Evolutionary conservation across 1,140 invertebrate species (phyloP).

Genomic region (Brachionus paranguensis): DNA sequence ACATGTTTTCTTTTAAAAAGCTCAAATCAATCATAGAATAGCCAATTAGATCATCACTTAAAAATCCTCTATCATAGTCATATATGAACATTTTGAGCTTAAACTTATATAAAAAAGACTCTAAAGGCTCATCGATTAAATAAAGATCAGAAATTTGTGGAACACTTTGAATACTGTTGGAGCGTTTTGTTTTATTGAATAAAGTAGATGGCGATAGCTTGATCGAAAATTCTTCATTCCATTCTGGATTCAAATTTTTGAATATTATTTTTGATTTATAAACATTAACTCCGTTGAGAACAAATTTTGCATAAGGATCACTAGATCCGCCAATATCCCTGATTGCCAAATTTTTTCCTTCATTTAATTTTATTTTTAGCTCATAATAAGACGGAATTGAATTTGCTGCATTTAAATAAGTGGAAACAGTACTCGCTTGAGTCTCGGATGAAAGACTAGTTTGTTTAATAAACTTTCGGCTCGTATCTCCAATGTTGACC

Average conservation of each 20-base stretch:
- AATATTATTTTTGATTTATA: slow-evolving; percentile 56
- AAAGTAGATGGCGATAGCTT: slow-evolving; percentile 33
- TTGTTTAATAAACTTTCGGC: neutral
- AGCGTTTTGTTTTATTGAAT: slow-evolving; percentile 30
- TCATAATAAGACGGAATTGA: neutral
- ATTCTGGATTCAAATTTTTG: slow-evolving; percentile 58
- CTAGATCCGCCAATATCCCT: slow-evolving; percentile 47
- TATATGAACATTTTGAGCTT: slow-evolving; percentile 63
- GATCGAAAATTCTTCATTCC: slow-evolving; percentile 57
- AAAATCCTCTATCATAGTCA: slow-evolving; percentile 91
- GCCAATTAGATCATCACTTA: slow-evolving; percentile 93
- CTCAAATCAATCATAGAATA: slow-evolving; percentile 75
- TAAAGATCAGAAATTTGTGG: slow-evolving; percentile 21
- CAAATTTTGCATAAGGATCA: slow-evolving; percentile 60
- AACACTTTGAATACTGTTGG: neutral
- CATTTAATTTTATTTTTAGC: neutral
- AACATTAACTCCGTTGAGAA: slow-evolving; percentile 50
- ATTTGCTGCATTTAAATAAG: neutral
- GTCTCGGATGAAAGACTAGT: neutral
- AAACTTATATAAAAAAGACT: slow-evolving; percentile 72
- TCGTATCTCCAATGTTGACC: neutral
- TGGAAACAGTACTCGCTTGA: neutral
- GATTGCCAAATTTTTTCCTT: slow-evolving; percentile 19
- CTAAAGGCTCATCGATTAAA: slow-evolving; percentile 62
- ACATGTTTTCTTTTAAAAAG: slow-evolving; percentile 72